Conservation (phyloP, 2,113 vertebrate species). For the Serinus canaria region DNA sequence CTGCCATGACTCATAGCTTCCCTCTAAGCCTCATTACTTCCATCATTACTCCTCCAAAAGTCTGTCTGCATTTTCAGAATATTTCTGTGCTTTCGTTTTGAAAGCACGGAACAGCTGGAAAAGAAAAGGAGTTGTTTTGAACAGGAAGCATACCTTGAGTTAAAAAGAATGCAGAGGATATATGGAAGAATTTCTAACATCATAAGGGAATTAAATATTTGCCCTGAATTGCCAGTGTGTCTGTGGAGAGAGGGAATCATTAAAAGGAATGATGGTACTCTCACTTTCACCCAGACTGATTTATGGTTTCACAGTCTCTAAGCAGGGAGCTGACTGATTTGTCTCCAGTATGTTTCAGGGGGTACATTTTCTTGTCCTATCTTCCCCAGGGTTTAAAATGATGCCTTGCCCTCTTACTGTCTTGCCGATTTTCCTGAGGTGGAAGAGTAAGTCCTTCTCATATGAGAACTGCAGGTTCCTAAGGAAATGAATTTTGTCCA, state of each 20-base stretch:
- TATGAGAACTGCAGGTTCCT: neutral
- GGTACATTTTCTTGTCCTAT: rapidly evolving
- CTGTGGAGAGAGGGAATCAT: neutral
- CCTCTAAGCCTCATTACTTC: neutral
- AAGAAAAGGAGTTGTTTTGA: neutral
- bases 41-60: neutral
- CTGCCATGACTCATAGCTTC: neutral
- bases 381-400: neutral
- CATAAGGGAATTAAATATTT: neutral
- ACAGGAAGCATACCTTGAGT: neutral
- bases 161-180: neutral
- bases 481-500: neutral
- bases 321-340: neutral
- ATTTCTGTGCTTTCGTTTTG: neutral
- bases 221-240: neutral
- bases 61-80: neutral
- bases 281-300: neutral
- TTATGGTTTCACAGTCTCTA: neutral
- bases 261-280: neutral
- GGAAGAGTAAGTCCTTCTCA: neutral
- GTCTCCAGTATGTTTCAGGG: neutral
- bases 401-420: neutral
- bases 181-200: neutral
- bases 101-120: neutral
- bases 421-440: neutral